Evolutionary conservation across 2,113 vertebrate genomes (phyloP).

Genomic region (Otus sunia): DNA sequence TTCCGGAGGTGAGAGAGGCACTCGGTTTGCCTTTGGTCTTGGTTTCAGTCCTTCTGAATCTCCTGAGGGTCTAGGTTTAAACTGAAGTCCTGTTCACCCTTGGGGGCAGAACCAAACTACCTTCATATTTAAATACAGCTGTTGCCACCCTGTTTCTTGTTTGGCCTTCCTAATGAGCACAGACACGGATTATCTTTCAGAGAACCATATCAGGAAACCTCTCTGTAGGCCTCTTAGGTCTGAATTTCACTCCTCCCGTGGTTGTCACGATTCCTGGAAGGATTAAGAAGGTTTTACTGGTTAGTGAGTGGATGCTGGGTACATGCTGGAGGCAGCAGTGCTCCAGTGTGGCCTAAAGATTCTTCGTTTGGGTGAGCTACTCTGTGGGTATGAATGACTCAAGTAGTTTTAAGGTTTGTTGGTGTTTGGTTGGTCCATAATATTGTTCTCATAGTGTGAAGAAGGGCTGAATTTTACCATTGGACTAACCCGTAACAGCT

Average conservation of each 20-base stretch:
- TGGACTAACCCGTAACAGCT: background rate
- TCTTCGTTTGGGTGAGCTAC: background rate
- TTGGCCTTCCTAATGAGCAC: background rate
- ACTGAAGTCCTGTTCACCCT: background rate
- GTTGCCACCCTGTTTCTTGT: background rate
- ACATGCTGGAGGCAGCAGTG: rapidly evolving
- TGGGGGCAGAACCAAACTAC: background rate
- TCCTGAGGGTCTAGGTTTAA: background rate
- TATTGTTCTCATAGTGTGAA: background rate
- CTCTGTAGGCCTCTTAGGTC: background rate
- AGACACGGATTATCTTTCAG: background rate
- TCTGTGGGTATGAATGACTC: background rate
- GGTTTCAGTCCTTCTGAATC: background rate
- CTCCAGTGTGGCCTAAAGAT: background rate
- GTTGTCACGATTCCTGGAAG: background rate
- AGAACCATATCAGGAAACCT: background rate
- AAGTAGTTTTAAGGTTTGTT: background rate
- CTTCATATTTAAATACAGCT: background rate
- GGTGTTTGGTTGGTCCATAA: background rate
- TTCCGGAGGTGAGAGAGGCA: background rate
- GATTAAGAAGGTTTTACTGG: background rate
- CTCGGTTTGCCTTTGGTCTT: conserved; percentile 10
- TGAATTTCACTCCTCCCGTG: background rate
- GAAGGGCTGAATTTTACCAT: background rate
- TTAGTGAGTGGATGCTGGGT: background rate